Evolutionary conservation across 1,140 invertebrate species (phyloP), one percentile per base, ranked within the genome.

Genomic region (Ceratosolen solmsi): DNA sequence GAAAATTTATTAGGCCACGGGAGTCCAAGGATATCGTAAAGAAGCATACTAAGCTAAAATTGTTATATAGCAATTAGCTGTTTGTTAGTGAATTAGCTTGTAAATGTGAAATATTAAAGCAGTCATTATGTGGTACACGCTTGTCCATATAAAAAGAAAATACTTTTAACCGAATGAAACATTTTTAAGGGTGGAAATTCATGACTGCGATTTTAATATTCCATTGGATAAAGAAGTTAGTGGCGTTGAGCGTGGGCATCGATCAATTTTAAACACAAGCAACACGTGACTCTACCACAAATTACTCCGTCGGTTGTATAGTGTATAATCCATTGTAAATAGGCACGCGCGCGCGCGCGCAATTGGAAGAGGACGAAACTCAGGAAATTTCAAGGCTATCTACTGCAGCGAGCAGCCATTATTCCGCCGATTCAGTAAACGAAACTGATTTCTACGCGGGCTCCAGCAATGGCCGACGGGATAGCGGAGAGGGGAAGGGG

Each of bases 211-310:
- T 71, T 15, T 49, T 49, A 49, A 36, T 17, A 71, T 71, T 46
- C 38, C 70, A 25, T 49, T 71, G 27, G 25, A 49, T 49, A 71
- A 71, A 71, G n/a, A 49, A 71, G 49, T 71, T 71, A 25, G 70
- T 7, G n/a, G 33, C 38, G 36, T 11, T 25, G 11, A 70, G 9
- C 38, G 15, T 20, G 13, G 38, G 38, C 22, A 41, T 41, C 56
- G 25, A 51, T 76, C 38, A 46, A 76, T 58, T 41, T 60, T 63
- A 46, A 71, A 71, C 27, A 56, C 25, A 27, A 20, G 15, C n/a
- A 63, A n/a, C 58, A 77, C 74, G 74, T 38, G 74, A 77, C 74
- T 46, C 58, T 15, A 77, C 58, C 74, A 58, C 58, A 77, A 77
- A 77, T 77, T 65, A 25, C 58, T 20, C 36, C 15, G 1, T 27